Evolutionary conservation across 2,113 vertebrate genomes (phyloP), one percentile per base, ranked within the genome.

Genomic region (Alethe castanea): DNA sequence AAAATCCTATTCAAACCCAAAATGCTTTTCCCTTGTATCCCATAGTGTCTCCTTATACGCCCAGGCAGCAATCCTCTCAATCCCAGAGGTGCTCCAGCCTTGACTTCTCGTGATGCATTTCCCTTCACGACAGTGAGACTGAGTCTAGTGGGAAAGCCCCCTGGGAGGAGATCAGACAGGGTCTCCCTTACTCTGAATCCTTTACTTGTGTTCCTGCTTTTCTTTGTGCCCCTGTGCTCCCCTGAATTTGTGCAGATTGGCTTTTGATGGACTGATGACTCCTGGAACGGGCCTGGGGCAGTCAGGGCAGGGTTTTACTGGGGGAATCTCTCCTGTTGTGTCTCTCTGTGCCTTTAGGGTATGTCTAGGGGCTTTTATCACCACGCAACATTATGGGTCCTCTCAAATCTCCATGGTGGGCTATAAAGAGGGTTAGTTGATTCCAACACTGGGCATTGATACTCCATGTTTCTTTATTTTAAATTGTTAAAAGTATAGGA

Each of bases 21-120:
- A 81, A 54, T 19, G 1, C 0, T 69, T 81, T 73, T 53, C 19
- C 12, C 1, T 45, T 72, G 4, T 5, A 13, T 54, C 24, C 38
- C 9, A 35, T 6, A 36, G 2, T 4, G 12, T 57, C 17, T 62
- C 5, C 26, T 61, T 44, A 5, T 50, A 54, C 5, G 2, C 18
- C 4, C 31, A 62, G 17, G 6, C 8, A 85, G 17, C 5, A 81
- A 48, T 0, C 0, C 12, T 12, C 19, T 59, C 2, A 0, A 4
- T 59, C 24, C 5, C 20, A 81, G 71, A 80, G 6, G 11, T 84
- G 19, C 8, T 88, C 31, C 38, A 88, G 9, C 31, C 67, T 1
- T 64, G 26, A 59, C 16, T 44, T 4, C 33, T 72, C 31, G 11
- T 22, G 8, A 25, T 67, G 28, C 4, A 3, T 72, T 72, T 81